phyloP scores from a whole-genome alignment of 92 coral and sea anemone species.

The Ricordea florida region DNA sequence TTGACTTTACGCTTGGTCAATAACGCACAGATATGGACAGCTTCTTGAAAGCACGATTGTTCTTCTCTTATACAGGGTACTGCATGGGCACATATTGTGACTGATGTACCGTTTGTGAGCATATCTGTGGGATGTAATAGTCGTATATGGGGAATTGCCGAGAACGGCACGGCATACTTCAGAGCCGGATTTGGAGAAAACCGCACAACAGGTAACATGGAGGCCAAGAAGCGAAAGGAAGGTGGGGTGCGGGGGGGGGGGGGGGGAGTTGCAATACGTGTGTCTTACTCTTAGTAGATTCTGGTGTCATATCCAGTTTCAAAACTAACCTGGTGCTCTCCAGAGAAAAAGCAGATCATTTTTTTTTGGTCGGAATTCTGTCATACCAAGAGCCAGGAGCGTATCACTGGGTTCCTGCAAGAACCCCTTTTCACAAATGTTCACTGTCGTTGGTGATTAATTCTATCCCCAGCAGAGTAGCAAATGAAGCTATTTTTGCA shows the following conservation, averaged over 20 bases:
- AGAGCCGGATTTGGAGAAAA: slow-evolving; percentile 85
- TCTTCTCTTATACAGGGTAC: slow-evolving; percentile 59
- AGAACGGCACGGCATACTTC: slow-evolving; percentile 93
- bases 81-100: slow-evolving; percentile 85
- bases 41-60: background rate
- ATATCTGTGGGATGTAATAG: slow-evolving; percentile 87
- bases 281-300: too few species aligned
- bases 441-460: too few species aligned
- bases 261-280: too few species aligned
- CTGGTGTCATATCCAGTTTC: background rate
- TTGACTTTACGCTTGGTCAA: too few species aligned
- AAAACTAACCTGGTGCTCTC: background rate
- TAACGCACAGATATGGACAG: too few species aligned
- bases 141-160: slow-evolving; percentile 91
- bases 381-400: too few species aligned
- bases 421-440: too few species aligned
- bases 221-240: background rate
- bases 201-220: slow-evolving; percentile 67
- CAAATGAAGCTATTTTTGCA: too few species aligned
- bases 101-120: slow-evolving; percentile 87
- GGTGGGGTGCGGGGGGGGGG: background rate
- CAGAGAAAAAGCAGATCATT: too few species aligned
- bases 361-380: too few species aligned
- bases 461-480: too few species aligned
- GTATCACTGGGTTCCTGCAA: too few species aligned